phyloP scores from a whole-genome alignment of 2,113 vertebrate species.

The Pterocles burchelli region DNA sequence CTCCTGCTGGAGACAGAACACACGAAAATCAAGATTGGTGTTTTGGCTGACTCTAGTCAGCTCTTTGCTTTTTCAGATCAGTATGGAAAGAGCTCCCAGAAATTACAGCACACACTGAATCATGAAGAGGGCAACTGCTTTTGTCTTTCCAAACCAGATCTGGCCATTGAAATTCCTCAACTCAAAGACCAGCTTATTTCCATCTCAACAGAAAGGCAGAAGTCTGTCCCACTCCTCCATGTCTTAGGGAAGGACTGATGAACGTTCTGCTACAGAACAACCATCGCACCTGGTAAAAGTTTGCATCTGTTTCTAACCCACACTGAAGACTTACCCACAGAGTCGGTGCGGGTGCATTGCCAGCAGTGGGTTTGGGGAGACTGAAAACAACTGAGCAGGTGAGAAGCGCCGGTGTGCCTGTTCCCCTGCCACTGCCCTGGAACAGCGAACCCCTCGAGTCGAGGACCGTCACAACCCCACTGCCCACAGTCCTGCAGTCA shows the following conservation, averaged over 20 bases:
- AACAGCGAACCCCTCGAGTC: background rate
- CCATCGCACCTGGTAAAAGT: background rate
- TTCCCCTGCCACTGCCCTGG: background rate
- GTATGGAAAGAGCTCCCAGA: background rate
- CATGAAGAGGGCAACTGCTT: background rate
- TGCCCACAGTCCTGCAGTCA: background rate
- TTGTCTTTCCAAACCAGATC: background rate
- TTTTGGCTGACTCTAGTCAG: background rate
- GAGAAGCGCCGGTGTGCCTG: accelerated
- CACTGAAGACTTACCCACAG: background rate
- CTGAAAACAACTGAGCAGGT: background rate
- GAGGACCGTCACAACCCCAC: background rate
- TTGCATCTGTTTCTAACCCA: background rate
- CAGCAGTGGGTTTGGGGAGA: background rate
- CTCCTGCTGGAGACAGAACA: background rate
- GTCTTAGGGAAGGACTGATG: background rate
- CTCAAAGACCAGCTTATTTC: background rate
- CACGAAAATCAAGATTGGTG: background rate
- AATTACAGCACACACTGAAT: background rate
- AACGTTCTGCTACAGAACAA: background rate
- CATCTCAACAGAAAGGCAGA: background rate
- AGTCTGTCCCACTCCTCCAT: background rate
- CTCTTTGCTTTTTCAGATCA: background rate
- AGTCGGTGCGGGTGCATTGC: background rate
- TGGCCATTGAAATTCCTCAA: background rate